Base-by-base conservation (phyloP, 2,888 invertebrate species). In the Chloroclystis v-ata region DNA sequence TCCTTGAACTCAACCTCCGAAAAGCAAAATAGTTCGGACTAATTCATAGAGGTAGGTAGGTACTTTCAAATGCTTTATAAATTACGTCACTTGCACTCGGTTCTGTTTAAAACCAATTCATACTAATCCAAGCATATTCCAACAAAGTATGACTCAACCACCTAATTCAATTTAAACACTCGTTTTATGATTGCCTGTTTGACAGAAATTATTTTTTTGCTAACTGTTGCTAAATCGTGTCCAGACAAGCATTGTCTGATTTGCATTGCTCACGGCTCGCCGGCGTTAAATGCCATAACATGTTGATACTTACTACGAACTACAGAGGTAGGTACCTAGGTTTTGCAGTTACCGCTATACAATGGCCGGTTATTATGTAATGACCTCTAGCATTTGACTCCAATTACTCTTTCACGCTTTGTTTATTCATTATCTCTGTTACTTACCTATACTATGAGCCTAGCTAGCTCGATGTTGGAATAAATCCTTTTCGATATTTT, bases 281-380 rank as follows among this genome's bases (percentile, higher is more conserved):
- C 43, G 30, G 54, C 42, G 49, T 43, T 53, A 57, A 57, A 53
- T 51, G 53, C 51, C 46, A 42, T 33, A 33, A 33, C 32, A 33
- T 4, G 20, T 5, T 20, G 20, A 14, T 33, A 33, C 14, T 1
- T 2, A n/a, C 26, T 33, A 13, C 16, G n/a, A n/a, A 30, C 30
- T 29, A 13, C 30, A 30, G 8, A 12, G 6, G 10, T 10, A 28
- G 2, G 10, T 28, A 28, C 28, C n/a, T 32, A 32, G 20, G 20
- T 5, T 20, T 20, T 24, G 37, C 12, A 30, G n/a, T 10, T 10
- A 37, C 32, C 40, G 28, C 38, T 6, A 28, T 47, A 50, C 44
- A 49, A 51, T 49, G 46, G 49, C 26, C 32, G 8, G 49, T 35
- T 47, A 42, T 55, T 57, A 53, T 43, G 51, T 49, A 57, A 53